These are phyloP conservation scores for Elymnias hypermnestra DNA, from an alignment of 1,140 invertebrate species.

Conservation along the genomic window DNA sequence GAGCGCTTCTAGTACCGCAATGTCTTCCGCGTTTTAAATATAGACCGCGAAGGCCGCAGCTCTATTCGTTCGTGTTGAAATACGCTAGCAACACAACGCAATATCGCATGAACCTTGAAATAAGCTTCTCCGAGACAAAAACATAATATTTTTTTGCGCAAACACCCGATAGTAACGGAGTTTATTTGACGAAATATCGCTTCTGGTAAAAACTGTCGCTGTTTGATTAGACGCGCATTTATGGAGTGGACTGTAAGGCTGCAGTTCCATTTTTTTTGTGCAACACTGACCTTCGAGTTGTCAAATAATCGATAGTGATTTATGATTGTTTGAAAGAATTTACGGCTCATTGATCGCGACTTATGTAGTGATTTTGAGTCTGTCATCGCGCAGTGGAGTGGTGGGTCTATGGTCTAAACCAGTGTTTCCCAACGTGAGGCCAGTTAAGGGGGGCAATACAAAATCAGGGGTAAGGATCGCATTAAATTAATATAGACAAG, in stretches of 20 bases:
- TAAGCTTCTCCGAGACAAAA: constrained; percentile 25
- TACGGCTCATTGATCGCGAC: too few relatives aligned
- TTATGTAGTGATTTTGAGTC: too few relatives aligned
- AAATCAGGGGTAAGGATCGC: too few relatives aligned
- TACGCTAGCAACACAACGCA: constrained; percentile 31
- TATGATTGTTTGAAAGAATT: too few relatives aligned
- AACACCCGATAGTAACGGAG: constrained; percentile 13
- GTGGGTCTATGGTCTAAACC: too few relatives aligned
- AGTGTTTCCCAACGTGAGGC: too few relatives aligned
- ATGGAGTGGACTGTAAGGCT: background rate
- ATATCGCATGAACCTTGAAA: constrained; percentile 42
- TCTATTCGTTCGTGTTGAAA: constrained; percentile 53
- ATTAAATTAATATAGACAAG: too few relatives aligned
- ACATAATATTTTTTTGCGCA: constrained; percentile 11
- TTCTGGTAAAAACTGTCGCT: constrained; percentile 8
- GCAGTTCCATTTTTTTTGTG: constrained; percentile 1
- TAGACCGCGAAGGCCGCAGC: constrained; percentile 63
- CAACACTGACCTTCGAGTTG: constrained; percentile 2
- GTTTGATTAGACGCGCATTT: constrained; percentile 4
- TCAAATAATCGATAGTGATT: too few relatives aligned
- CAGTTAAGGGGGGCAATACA: too few relatives aligned
- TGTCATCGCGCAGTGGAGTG: too few relatives aligned
- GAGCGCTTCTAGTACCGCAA: constrained; percentile 58
- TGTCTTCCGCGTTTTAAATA: constrained; percentile 72
- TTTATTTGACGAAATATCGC: constrained; percentile 13